phyloP scores from a whole-genome alignment of 2,888 invertebrate species.

The Pristionchus entomophagus region DNA sequence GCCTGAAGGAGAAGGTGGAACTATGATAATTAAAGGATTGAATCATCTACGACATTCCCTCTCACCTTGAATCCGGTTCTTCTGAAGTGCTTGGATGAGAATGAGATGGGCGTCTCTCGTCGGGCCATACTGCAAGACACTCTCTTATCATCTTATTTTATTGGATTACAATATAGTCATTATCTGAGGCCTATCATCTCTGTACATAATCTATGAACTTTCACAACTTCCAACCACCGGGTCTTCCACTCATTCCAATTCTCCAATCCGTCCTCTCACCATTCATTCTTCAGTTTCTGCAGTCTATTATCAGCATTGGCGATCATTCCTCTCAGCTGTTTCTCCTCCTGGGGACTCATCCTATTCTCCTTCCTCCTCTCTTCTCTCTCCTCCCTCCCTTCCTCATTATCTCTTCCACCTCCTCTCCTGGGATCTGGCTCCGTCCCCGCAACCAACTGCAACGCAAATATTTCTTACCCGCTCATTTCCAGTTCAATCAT shows the following conservation, averaged over 20 bases:
- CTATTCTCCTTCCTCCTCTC: neutral
- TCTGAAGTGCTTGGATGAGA: constrained; percentile 14
- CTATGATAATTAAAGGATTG: no score
- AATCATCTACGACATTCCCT: no score
- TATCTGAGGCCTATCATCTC: neutral
- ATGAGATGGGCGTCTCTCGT: neutral
- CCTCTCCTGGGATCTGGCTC: neutral
- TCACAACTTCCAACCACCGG: neutral
- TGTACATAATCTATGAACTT: neutral
- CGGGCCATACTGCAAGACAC: neutral
- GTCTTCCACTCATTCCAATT: neutral
- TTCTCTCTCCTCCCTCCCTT: neutral
- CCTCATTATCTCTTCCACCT: neutral
- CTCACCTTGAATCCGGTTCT: constrained; percentile 33
- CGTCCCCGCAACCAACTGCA: neutral
- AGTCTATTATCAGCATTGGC: neutral
- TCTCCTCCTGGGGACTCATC: neutral
- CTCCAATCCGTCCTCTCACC: neutral
- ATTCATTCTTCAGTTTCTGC: neutral
- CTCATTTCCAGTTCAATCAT: no score
- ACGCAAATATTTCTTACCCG: neutral
- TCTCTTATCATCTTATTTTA: neutral
- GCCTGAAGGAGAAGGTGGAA: constrained; percentile 46
- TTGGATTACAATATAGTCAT: neutral
- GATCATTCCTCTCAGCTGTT: neutral